Conservation (phyloP, 2,888 invertebrate genomes). For the Gastrophysa polygoni region DNA sequence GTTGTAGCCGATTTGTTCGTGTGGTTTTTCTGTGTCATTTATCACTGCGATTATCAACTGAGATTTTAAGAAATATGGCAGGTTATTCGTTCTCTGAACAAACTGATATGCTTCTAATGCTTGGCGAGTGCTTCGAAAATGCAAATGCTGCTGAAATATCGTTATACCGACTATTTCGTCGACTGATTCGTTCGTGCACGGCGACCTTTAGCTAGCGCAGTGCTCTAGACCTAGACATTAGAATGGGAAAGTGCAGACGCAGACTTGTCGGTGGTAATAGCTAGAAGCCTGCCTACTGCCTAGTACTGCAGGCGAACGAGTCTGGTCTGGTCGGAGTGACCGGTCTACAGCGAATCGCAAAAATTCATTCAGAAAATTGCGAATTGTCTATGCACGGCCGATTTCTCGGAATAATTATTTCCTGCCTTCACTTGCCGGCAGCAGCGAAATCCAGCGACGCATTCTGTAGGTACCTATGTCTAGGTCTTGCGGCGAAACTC, state of each 20-base stretch:
- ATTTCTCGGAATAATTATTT: conserved; percentile 7
- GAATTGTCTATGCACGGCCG: conserved; percentile 21
- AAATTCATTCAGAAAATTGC: conserved; percentile 27
- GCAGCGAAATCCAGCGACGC: neutral
- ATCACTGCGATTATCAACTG: too few relatives aligned
- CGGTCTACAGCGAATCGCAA: conserved; percentile 26
- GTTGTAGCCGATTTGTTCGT: too few relatives aligned
- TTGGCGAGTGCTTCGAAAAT: too few relatives aligned
- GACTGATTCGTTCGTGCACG: conserved; percentile 23
- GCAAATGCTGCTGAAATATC: too few relatives aligned
- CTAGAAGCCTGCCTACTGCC: neutral
- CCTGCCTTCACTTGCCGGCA: neutral
- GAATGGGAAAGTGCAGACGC: conserved; percentile 31
- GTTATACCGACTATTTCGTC: too few relatives aligned
- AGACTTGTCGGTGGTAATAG: conserved; percentile 18
- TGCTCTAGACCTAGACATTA: conserved; percentile 50
- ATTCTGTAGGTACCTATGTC: neutral
- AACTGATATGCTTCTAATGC: too few relatives aligned
- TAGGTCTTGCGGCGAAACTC: neutral
- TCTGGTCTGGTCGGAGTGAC: conserved; percentile 18
- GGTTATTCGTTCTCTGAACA: too few relatives aligned
- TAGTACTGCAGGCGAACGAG: conserved; percentile 25
- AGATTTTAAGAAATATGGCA: too few relatives aligned
- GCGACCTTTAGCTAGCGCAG: conserved; percentile 30
- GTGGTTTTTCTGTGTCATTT: too few relatives aligned